Percentiles rank a stretch among this genome's conserved stretches.
Evolutionary conservation across 2,797 vertebrate species (phyloP).

Genomic region (Telmatherina bonti): DNA sequence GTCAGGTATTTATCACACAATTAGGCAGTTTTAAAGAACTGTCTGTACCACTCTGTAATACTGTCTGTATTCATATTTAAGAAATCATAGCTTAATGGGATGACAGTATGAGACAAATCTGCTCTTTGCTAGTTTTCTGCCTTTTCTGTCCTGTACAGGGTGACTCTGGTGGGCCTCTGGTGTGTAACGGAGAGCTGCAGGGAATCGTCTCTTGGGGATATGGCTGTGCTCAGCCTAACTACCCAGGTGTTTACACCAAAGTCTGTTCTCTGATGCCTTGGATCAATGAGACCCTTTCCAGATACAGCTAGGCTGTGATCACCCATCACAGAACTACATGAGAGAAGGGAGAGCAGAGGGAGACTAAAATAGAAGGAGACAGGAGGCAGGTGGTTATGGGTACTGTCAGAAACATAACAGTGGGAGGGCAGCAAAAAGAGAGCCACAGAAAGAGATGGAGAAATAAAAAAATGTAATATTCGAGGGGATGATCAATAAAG

Average conservation of each 20-base stretch:
- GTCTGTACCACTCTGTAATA: too few relatives aligned
- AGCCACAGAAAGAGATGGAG: conserved; percentile 1
- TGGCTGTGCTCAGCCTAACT: conserved; percentile 82
- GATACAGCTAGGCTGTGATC: conserved; percentile 74
- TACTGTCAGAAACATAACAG: conserved; percentile 29
- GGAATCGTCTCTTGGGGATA: conserved; percentile 90
- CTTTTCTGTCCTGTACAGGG: conserved; percentile 67
- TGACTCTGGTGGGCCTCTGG: conserved; percentile 89
- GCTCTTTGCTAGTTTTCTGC: neutral
- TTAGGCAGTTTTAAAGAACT: conserved; percentile 1
- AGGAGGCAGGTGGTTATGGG: conserved; percentile 36
- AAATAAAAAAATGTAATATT: conserved; percentile 1
- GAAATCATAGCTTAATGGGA: neutral
- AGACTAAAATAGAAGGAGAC: conserved; percentile 43
- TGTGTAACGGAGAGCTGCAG: conserved; percentile 85
- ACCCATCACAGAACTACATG: conserved; percentile 21
- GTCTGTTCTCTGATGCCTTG: conserved; percentile 87
- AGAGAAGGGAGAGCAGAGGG: conserved; percentile 25
- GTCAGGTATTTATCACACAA: conserved; percentile 74
- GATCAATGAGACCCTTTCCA: conserved; percentile 80
- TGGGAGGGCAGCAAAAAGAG: conserved; percentile 2
- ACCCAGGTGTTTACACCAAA: conserved; percentile 88
- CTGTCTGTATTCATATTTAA: neutral
- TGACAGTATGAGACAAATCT: conserved; percentile 5
- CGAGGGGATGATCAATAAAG: conserved; percentile 63